A percentile compares a stretch with the other conserved stretches of the same genome.
phyloP scores from a whole-genome alignment of 2,113 vertebrate genomes.

The Perca schrenkii region DNA sequence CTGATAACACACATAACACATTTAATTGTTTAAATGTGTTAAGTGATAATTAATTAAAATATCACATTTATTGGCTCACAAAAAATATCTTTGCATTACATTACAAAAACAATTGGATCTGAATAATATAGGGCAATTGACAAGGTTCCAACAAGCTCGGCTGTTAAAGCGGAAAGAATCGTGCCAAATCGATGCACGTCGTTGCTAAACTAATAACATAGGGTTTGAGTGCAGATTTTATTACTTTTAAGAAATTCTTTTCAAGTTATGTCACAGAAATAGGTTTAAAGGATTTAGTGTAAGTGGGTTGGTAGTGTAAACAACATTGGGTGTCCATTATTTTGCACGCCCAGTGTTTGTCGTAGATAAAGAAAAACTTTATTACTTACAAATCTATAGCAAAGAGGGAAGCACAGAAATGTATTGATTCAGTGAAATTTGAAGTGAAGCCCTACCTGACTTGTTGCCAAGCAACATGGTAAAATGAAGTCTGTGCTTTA shows the following conservation, averaged over 20 bases:
- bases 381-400: not conserved
- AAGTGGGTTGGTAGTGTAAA: not conserved
- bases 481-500: slow-evolving; percentile 8
- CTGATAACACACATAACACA: too few relatives aligned
- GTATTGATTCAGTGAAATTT: not conserved
- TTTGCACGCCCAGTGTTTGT: not conserved
- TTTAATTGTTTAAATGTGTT: not conserved
- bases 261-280: not conserved
- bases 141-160: not conserved
- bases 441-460: slow-evolving; percentile 15
- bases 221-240: not conserved
- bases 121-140: not conserved
- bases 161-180: not conserved
- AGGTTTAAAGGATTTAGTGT: not conserved
- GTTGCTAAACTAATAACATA: too few relatives aligned
- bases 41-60: not conserved
- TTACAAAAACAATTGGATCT: not conserved
- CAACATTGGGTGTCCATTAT: not conserved
- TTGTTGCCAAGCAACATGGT: slow-evolving; percentile 36
- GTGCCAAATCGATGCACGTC: not conserved
- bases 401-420: not conserved
- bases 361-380: not conserved
- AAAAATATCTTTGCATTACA: not conserved
- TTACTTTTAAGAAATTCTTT: not conserved
- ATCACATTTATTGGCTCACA: not conserved